Conservation (phyloP, 92 coral and sea anemone genomes). For the Epizoanthus ramosus region DNA sequence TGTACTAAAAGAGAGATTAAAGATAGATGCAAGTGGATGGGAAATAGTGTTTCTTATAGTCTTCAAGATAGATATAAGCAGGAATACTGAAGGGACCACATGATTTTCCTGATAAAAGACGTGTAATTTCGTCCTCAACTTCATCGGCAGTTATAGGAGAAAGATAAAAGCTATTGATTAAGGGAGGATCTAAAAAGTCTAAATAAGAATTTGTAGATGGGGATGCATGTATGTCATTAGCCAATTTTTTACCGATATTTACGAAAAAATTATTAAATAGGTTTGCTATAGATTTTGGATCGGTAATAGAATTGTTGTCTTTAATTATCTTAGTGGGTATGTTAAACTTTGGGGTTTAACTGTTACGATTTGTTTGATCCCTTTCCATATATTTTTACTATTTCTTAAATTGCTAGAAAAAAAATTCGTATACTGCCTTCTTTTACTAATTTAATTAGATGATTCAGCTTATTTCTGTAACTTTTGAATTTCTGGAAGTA, state of each 20-base stretch:
- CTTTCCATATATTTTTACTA: constrained; percentile 54
- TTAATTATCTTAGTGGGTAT: constrained; percentile 42
- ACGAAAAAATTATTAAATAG: constrained; percentile 35
- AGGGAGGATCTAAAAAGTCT: background rate
- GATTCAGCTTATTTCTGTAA: too few relatives aligned
- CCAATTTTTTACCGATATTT: constrained; percentile 43
- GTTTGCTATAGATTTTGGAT: constrained; percentile 36
- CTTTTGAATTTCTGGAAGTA: constrained; percentile 43
- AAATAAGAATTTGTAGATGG: background rate
- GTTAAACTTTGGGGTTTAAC: constrained; percentile 1
- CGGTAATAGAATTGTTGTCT: constrained; percentile 31
- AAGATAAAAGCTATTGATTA: constrained; percentile 37
- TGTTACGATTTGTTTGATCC: constrained; percentile 48
- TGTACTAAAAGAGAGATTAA: constrained; percentile 41
- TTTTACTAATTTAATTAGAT: constrained; percentile 49
- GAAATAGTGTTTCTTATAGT: constrained; percentile 23
- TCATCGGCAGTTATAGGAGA: constrained; percentile 37
- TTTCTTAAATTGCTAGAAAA: constrained; percentile 44
- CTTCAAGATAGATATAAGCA: constrained; percentile 39
- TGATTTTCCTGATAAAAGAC: constrained; percentile 35
- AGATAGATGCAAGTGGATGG: constrained; percentile 39
- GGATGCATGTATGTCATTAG: constrained; percentile 41
- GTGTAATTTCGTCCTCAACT: constrained; percentile 34
- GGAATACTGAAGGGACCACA: constrained; percentile 61
- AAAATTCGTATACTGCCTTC: constrained; percentile 42